A percentile compares a stretch with the other conserved stretches of the same genome.
These are phyloP conservation scores for Eilema griseolum DNA, from an alignment of 2,888 invertebrate species.

Conservation along the genomic window DNA sequence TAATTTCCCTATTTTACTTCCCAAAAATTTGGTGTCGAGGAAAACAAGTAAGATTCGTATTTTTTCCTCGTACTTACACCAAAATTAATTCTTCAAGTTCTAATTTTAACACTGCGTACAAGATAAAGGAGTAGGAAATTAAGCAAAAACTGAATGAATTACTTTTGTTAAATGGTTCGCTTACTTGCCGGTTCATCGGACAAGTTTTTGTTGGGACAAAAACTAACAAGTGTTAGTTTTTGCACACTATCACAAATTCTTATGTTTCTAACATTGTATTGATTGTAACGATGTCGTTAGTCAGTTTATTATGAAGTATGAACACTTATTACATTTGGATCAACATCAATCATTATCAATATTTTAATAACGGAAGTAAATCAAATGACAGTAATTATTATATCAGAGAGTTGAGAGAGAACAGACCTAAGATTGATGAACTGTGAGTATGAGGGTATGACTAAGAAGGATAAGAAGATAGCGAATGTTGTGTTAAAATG, in stretches of 20 bases:
- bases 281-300: background rate
- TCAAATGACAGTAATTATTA: too few species aligned
- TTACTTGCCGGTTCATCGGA: slow-evolving; percentile 28
- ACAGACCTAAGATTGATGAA: too few species aligned
- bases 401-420: too few species aligned
- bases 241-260: slow-evolving; percentile 9
- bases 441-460: background rate
- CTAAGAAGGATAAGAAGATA: background rate
- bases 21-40: background rate
- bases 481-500: background rate
- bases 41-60: background rate
- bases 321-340: too few species aligned
- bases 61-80: background rate
- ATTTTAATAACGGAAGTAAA: too few species aligned
- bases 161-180: slow-evolving; percentile 24
- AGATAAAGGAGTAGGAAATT: slow-evolving; percentile 8
- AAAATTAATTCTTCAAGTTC: slow-evolving; percentile 6
- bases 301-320: too few species aligned
- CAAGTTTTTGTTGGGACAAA: slow-evolving; percentile 21
- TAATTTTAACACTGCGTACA: background rate
- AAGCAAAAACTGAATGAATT: slow-evolving; percentile 18
- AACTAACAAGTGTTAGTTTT: slow-evolving; percentile 23
- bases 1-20: background rate
- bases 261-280: slow-evolving; percentile 2
- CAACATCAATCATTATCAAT: too few species aligned